Evolutionary conservation across 92 coral and sea anemone species (phyloP).

Genomic region (Parazoanthus atlanticus): DNA sequence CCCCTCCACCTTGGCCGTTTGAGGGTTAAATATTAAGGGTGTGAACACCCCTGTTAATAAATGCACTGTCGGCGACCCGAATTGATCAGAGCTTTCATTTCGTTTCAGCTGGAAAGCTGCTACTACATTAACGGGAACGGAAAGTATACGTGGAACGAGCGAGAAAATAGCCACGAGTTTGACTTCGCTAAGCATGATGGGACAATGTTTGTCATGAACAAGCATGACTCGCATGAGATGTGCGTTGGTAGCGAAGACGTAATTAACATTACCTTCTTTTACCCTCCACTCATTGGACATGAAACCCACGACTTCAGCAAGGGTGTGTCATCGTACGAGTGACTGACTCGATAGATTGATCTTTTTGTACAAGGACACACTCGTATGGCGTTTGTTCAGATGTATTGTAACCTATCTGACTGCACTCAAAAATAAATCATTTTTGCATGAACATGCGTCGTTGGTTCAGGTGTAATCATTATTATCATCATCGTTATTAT

Average conservation of each 20-base stretch:
- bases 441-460: no score
- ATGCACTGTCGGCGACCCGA: no score
- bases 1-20: no score
- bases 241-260: constrained; percentile 37
- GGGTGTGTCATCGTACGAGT: constrained; percentile 1
- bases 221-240: constrained; percentile 46
- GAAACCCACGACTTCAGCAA: constrained; percentile 31
- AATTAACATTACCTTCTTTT: constrained; percentile 45
- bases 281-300: constrained; percentile 49
- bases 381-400: not conserved
- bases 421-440: no score
- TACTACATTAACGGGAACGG: constrained; percentile 50
- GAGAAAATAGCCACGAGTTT: constrained; percentile 36
- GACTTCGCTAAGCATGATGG: constrained; percentile 50
- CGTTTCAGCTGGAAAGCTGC: constrained; percentile 35
- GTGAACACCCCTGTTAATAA: no score
- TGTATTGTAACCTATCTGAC: not conserved
- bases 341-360: not conserved
- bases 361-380: not conserved
- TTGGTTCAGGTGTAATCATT: no score
- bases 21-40: no score
- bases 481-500: no score
- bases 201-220: constrained; percentile 46
- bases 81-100: not conserved
- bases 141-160: constrained; percentile 42